These are phyloP conservation scores for Pristis pectinata DNA, from an alignment of 2,797 vertebrate genomes.

Conservation along the genomic window DNA sequence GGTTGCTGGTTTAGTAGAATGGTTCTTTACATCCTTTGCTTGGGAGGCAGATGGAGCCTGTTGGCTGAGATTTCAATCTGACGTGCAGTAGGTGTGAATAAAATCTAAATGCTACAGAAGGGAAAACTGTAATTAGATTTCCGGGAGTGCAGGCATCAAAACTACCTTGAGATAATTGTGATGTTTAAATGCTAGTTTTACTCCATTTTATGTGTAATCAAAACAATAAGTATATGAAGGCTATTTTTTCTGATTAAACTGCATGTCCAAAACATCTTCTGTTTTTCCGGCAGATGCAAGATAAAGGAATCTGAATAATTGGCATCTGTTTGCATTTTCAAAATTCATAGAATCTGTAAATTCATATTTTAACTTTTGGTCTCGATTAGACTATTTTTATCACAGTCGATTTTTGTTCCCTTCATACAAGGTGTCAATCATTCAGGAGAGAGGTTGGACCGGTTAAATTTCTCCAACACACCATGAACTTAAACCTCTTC, in stretches of 20 bases:
- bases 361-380: too few species aligned
- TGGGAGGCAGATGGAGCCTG: conserved; percentile 12
- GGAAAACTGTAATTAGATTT: background rate
- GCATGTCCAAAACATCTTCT: background rate
- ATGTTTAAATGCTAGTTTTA: background rate
- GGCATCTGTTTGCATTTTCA: background rate
- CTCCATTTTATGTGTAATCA: background rate
- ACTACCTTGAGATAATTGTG: background rate
- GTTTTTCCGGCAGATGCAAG: background rate
- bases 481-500: background rate
- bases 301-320: too few species aligned
- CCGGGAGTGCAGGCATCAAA: background rate
- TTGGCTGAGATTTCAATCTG: conserved; percentile 7
- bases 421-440: background rate
- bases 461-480: background rate
- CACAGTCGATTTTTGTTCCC: background rate
- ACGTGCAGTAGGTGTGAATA: conserved; percentile 8
- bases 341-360: background rate
- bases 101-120: conserved; percentile 12
- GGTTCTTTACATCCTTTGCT: background rate
- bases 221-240: background rate
- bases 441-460: background rate
- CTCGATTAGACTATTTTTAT: background rate
- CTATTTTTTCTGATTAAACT: background rate
- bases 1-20: background rate